Evolutionary conservation across 2,113 vertebrate species (phyloP), one percentile per base, ranked within the genome.

Genomic region (Typhlomys cinereus): DNA sequence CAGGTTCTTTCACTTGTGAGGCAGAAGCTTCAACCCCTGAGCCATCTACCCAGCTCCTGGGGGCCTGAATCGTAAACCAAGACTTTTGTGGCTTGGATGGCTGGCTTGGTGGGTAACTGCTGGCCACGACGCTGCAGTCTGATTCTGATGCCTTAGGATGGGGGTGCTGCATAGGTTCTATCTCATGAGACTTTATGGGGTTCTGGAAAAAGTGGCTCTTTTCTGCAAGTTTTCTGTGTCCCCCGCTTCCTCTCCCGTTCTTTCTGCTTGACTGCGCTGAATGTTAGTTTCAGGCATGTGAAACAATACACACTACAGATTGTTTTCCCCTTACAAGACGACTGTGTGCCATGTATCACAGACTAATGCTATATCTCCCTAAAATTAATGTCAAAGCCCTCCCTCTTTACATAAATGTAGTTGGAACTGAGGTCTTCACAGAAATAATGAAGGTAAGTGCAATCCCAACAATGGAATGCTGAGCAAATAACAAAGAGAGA

Each of bases 181-280:
- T 46, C 11, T 83, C 21, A 18, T 5, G 25, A 36, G 23, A 18
- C 59, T 8, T 25, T 1, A 8, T 57, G 23, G 29, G 39, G 1
- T 46, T 69, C 39, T 39, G 50, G 39, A 12, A 1, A n/a, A 36
- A 13, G 62, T 39, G 18, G 2, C 13, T 87, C n/a, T 34, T 80
- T 84, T 50, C 46, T 64, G 15, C 14, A 5, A 29, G 27, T 78
- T 91, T 88, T 86, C n/a, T 81, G 23, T n/a, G 21, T 7, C 13
- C 23, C 18, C 4, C 5, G 10, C 10, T 31, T 21, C 6, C 6
- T 0, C 46, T 18, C 1, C 29, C 4, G 4, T 29, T 52, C 12
- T 41, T 5, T 46, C 17, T 54, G 66, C 25, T 67, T 73, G 46
- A 9, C 57, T 73, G 84, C 67, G 75, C 44, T 89, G 66, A 18